Percentiles rank a stretch among this genome's conserved stretches.
Evolutionary conservation across 2,888 invertebrate species (phyloP).

Genomic region (Bembecia ichneumoniformis): DNA sequence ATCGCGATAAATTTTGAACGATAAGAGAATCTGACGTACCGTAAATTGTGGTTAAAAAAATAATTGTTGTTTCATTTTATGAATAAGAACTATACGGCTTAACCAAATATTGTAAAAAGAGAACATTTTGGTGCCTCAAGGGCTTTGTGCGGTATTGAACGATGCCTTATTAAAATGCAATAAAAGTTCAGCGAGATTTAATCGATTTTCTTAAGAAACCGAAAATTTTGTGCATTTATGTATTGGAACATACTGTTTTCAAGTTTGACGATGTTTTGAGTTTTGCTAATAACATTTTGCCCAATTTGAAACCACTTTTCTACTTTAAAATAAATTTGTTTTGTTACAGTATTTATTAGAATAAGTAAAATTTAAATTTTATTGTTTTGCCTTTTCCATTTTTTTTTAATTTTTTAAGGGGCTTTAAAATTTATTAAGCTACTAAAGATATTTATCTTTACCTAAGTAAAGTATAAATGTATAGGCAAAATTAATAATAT

Average conservation of each 20-base stretch:
- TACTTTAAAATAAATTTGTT: too few relatives aligned
- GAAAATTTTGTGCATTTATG: not conserved
- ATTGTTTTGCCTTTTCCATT: too few relatives aligned
- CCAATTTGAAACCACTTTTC: too few relatives aligned
- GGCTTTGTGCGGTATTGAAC: constrained; percentile 21
- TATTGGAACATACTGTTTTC: not conserved
- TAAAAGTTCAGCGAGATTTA: constrained; percentile 37
- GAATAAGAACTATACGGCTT: constrained; percentile 12
- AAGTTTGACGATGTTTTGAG: not conserved
- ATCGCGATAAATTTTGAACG: constrained; percentile 15
- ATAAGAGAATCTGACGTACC: constrained; percentile 24
- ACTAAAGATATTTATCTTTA: too few relatives aligned
- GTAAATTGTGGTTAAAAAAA: constrained; percentile 18
- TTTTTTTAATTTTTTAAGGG: too few relatives aligned
- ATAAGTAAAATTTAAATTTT: too few relatives aligned
- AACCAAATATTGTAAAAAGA: constrained; percentile 24
- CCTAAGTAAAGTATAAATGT: too few relatives aligned
- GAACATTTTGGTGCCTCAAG: constrained; percentile 16
- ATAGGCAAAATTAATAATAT: too few relatives aligned
- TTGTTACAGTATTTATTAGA: too few relatives aligned
- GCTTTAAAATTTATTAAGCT: too few relatives aligned
- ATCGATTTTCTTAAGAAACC: constrained; percentile 38
- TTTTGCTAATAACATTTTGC: too few relatives aligned
- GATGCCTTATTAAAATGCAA: constrained; percentile 47
- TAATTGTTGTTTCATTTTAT: constrained; percentile 13